Percentiles rank a stretch among this genome's conserved stretches.
Conservation (phyloP, 2,113 vertebrate genomes). For the Larimichthys crocea region DNA sequence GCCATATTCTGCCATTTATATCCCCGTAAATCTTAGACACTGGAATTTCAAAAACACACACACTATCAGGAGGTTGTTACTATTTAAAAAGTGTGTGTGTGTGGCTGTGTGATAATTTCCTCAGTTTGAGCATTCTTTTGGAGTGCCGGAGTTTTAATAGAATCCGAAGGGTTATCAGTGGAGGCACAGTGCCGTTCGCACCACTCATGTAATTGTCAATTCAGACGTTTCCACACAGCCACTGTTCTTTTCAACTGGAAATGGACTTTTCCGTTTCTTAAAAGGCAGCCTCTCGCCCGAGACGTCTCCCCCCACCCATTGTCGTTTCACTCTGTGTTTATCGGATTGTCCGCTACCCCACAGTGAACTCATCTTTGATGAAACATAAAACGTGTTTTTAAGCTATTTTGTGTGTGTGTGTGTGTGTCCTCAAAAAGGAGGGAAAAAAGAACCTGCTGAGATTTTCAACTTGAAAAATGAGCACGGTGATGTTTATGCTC, state of each 20-base stretch:
- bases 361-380: constrained; percentile 61
- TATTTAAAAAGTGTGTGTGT: constrained; percentile 18
- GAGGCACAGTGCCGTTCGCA: constrained; percentile 47
- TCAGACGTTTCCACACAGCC: constrained; percentile 63
- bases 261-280: constrained; percentile 71
- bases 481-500: neutral
- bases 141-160: constrained; percentile 76
- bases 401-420: constrained; percentile 18
- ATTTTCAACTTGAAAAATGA: constrained; percentile 6
- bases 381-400: constrained; percentile 58
- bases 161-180: constrained; percentile 74
- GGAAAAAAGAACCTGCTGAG: neutral
- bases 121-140: constrained; percentile 66
- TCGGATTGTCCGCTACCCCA: constrained; percentile 46
- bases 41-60: constrained; percentile 18
- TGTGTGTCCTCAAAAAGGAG: neutral
- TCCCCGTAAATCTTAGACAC: too few relatives aligned
- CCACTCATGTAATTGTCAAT: constrained; percentile 77
- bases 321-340: constrained; percentile 65
- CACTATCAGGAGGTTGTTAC: constrained; percentile 31
- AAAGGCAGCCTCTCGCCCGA: constrained; percentile 62
- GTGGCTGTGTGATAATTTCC: constrained; percentile 61
- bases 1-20: too few relatives aligned
- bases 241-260: constrained; percentile 74
- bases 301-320: constrained; percentile 56